Percentiles rank a stretch among this genome's conserved stretches.
phyloP scores from a whole-genome alignment of 2,797 vertebrate species.

The Hemibagrus guttatus region DNA sequence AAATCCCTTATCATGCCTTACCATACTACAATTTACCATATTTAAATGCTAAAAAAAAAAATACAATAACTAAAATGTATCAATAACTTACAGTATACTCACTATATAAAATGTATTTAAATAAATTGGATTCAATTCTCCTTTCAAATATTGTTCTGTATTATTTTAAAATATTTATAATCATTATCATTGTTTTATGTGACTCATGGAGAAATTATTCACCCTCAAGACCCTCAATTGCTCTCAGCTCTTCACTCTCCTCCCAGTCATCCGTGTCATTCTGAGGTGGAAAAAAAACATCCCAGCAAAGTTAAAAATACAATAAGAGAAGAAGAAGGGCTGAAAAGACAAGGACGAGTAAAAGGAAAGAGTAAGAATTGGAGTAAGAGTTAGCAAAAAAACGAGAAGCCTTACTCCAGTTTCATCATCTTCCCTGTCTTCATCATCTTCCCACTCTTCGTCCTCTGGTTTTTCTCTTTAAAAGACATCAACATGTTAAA shows the following conservation, averaged over 20 bases:
- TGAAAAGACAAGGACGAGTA: neutral
- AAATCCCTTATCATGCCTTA: neutral
- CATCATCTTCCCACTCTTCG: slow-evolving; percentile 75
- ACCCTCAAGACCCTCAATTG: slow-evolving; percentile 80
- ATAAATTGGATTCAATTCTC: neutral
- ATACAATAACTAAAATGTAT: neutral
- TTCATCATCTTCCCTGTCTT: slow-evolving; percentile 79
- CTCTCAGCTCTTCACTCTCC: slow-evolving; percentile 78
- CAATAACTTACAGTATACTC: neutral
- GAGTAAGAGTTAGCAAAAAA: neutral
- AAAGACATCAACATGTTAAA: slow-evolving; percentile 16
- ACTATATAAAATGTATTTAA: neutral
- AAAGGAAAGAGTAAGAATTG: neutral
- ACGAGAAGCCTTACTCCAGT: slow-evolving; percentile 71
- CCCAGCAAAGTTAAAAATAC: neutral
- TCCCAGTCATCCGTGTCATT: slow-evolving; percentile 79
- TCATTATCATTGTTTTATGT: neutral
- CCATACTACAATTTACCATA: neutral
- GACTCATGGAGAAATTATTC: slow-evolving; percentile 36
- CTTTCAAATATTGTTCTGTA: neutral
- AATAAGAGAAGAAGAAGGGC: neutral
- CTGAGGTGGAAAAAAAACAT: slow-evolving; percentile 50
- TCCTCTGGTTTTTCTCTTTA: slow-evolving; percentile 64
- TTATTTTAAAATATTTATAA: neutral
- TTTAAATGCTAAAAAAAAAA: neutral